phyloP scores from a whole-genome alignment of 2,888 invertebrate species.

The Acanthococcus lagerstroemiae region DNA sequence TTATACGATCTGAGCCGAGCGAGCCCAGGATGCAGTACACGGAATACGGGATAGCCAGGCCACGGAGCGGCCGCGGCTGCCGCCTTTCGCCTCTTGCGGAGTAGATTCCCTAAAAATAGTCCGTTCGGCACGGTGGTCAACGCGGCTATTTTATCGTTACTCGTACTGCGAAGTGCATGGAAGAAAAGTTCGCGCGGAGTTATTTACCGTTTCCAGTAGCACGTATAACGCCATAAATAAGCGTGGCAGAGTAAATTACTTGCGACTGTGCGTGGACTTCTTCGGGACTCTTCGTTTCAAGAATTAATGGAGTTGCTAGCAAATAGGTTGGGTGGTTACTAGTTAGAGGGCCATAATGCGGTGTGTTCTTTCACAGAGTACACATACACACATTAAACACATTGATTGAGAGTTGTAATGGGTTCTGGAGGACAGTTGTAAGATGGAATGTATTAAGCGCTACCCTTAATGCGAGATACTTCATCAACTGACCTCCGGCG shows the following conservation, averaged over 20 bases:
- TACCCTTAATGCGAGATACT: slow-evolving; percentile 31
- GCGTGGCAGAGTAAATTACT: slow-evolving; percentile 22
- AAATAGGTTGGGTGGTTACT: slow-evolving; percentile 27
- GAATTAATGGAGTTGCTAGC: slow-evolving; percentile 27
- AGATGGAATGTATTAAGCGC: slow-evolving; percentile 28
- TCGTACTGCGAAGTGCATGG: not conserved
- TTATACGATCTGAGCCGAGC: too few relatives aligned
- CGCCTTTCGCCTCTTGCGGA: too few relatives aligned
- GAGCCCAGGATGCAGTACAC: too few relatives aligned
- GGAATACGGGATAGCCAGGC: too few relatives aligned
- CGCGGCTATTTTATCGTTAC: not conserved
- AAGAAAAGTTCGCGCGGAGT: not conserved
- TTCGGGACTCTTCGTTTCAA: slow-evolving; percentile 25
- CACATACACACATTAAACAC: slow-evolving; percentile 15
- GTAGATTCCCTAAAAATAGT: too few relatives aligned
- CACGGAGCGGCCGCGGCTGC: too few relatives aligned
- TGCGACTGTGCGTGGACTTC: slow-evolving; percentile 13
- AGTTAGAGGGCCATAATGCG: slow-evolving; percentile 18
- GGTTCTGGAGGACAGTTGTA: slow-evolving; percentile 28
- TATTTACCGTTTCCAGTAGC: not conserved
- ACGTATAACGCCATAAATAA: slow-evolving; percentile 22
- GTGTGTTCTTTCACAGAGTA: not conserved
- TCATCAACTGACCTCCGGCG: slow-evolving; percentile 29
- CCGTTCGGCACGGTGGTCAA: too few relatives aligned
- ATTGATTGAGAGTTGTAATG: slow-evolving; percentile 32